Percentiles rank a stretch among this genome's conserved stretches.
These are phyloP conservation scores for Apodemia zela DNA, from an alignment of 2,888 invertebrate species.

Conservation along the genomic window DNA sequence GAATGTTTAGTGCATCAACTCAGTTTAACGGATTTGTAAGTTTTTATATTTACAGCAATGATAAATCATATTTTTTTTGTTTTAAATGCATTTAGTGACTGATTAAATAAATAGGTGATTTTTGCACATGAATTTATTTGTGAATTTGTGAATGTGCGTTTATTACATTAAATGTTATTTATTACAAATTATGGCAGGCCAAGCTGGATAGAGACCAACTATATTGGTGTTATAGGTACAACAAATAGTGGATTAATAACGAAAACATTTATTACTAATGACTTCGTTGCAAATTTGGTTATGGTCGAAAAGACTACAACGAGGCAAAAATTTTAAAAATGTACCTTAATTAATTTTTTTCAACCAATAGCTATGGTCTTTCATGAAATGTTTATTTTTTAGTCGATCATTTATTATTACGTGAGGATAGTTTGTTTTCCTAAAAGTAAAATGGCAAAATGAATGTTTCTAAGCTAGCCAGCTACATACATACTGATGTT, in stretches of 20 bases:
- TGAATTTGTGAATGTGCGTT: too few species aligned
- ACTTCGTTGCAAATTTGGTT: slow-evolving; percentile 18
- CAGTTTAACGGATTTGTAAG: too few species aligned
- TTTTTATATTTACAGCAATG: too few species aligned
- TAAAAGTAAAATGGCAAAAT: slow-evolving; percentile 12
- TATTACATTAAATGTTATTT: too few species aligned
- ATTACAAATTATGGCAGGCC: slow-evolving; percentile 2
- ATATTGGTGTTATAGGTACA: background rate
- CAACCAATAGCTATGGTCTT: background rate
- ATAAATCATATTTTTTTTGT: too few species aligned
- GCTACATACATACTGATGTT: slow-evolving; percentile 12
- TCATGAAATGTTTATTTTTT: background rate
- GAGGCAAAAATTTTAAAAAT: background rate
- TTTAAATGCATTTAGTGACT: too few species aligned
- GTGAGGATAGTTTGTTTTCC: background rate
- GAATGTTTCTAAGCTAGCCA: slow-evolving; percentile 20
- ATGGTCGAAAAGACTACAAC: slow-evolving; percentile 1
- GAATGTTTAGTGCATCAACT: too few species aligned
- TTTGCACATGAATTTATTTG: too few species aligned
- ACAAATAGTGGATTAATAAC: background rate
- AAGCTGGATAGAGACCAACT: background rate
- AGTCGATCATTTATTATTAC: background rate
- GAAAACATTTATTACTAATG: slow-evolving; percentile 7
- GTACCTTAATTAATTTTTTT: background rate
- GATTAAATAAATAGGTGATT: too few species aligned